Conservation (phyloP, 2,797 vertebrate genomes). For the Clangula hyemalis region DNA sequence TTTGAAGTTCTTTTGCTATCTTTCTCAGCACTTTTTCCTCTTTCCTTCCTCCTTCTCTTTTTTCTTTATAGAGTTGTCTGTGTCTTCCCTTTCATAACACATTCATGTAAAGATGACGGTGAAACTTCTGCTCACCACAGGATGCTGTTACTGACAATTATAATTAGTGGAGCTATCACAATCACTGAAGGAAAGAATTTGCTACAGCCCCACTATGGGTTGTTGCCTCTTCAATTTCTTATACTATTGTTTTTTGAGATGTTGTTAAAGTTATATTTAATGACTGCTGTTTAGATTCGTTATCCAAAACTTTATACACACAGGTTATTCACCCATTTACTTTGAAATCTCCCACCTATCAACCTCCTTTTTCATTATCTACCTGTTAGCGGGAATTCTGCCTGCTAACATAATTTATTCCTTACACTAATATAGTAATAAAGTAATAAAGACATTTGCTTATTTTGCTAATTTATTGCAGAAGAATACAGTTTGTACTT, state of each 20-base stretch:
- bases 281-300: conserved; percentile 70
- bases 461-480: not conserved
- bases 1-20: not conserved
- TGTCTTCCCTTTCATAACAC: conserved; percentile 32
- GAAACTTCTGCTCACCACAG: conserved; percentile 33
- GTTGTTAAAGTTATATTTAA: conserved; percentile 70
- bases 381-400: not conserved
- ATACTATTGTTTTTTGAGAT: conserved; percentile 62
- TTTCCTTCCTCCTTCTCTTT: not conserved
- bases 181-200: conserved; percentile 38
- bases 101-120: conserved; percentile 24
- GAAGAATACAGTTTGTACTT: not conserved
- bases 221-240: conserved; percentile 74
- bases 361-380: conserved; percentile 2
- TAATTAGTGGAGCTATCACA: conserved; percentile 16
- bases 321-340: conserved; percentile 57
- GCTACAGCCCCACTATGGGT: conserved; percentile 63
- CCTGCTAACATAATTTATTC: not conserved
- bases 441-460: not conserved
- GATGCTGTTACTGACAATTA: conserved; percentile 63
- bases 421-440: not conserved
- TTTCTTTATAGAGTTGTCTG: not conserved
- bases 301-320: conserved; percentile 44
- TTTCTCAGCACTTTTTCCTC: not conserved
- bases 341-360: conserved; percentile 27